phyloP scores from a whole-genome alignment of 2,888 invertebrate genomes.

The Sylvicola fuscatus region DNA sequence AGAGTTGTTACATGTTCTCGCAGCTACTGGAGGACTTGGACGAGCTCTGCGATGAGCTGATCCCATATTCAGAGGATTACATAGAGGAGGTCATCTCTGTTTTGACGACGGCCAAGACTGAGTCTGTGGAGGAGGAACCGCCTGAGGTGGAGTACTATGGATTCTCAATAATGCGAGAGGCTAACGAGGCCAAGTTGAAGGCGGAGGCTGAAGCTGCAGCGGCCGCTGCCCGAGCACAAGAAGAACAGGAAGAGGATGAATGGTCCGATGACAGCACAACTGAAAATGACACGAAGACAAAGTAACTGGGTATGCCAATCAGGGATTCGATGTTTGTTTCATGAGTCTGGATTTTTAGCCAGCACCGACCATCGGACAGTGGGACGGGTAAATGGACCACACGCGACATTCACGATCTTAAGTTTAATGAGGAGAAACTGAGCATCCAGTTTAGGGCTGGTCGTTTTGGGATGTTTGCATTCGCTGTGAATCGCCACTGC shows the following conservation, averaged over 20 bases:
- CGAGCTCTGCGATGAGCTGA: conserved; percentile 16
- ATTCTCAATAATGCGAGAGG: background rate
- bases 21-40: conserved; percentile 17
- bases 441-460: conserved; percentile 57
- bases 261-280: background rate
- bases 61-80: conserved; percentile 15
- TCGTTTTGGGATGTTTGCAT: conserved; percentile 41
- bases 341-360: background rate
- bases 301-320: too few relatives aligned
- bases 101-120: conserved; percentile 8
- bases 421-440: conserved; percentile 70
- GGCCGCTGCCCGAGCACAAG: background rate
- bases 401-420: conserved; percentile 52
- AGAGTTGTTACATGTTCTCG: conserved; percentile 9
- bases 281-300: background rate
- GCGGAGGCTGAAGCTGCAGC: background rate
- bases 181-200: background rate
- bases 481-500: conserved; percentile 50
- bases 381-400: conserved; percentile 46
- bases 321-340: too few relatives aligned
- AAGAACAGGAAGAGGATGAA: conserved; percentile 2
- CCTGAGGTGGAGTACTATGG: background rate
- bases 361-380: too few relatives aligned
- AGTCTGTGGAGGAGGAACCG: background rate
- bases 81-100: conserved; percentile 17